Base-by-base conservation (phyloP, 2,888 invertebrate species). In the Sminthurides aquaticus region DNA sequence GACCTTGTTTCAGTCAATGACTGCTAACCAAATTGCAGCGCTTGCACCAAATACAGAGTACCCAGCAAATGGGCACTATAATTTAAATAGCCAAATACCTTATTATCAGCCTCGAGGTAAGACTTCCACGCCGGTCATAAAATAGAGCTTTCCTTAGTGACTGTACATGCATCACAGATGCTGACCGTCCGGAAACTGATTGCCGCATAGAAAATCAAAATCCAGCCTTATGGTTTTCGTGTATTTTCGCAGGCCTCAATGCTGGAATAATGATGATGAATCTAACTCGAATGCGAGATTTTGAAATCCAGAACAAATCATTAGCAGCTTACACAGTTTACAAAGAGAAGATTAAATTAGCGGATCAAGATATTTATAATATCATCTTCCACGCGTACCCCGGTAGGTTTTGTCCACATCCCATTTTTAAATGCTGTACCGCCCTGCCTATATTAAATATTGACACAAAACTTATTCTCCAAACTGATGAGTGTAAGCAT, bases 201-300 rank as follows among this genome's bases (percentile, higher is more conserved):
- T n/a, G n/a, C n/a, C n/a, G n/a, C n/a, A n/a, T n/a, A n/a, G n/a
- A n/a, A n/a, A n/a, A n/a, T n/a, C n/a, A n/a, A n/a, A n/a, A n/a
- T n/a, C n/a, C n/a, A n/a, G 43, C 43, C 43, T 15, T 34, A 34
- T n/a, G n/a, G n/a, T n/a, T n/a, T n/a, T n/a, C n/a, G n/a, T n/a
- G n/a, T n/a, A n/a, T n/a, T n/a, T n/a, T 49, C 27, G 5, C 34
- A 59, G 60, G 62, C 2, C 85, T 97, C 0, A 97, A 97, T 80
- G 94, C 96, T 0, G 97, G 96, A 49, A 95, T 97, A 0, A 96
- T 97, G 95, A 79, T 96, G 60, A 97, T 97, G 96, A 95, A 97
- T 79, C 54, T 66, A 55, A 66, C 94, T 0, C 84, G 91, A 76
- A 90, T 97, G 90, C 82, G 95, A 67, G 79, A 83, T 28, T 91